Percentiles rank a stretch among this genome's conserved stretches.
Evolutionary conservation across 2,888 invertebrate genomes (phyloP).

Genomic region (Ichneumon xanthorius): DNA sequence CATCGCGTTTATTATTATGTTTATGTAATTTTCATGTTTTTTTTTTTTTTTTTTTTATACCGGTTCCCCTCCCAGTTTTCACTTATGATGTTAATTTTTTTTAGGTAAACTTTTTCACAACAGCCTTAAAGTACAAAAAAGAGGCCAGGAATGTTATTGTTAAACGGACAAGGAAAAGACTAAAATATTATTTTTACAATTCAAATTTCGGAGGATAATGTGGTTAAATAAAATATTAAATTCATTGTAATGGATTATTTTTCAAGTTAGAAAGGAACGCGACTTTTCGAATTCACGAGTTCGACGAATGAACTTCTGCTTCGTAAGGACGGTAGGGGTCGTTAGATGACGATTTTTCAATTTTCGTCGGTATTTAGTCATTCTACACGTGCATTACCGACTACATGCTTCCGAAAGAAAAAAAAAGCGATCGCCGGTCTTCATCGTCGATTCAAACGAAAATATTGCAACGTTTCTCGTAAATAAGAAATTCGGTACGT

Average conservation of each 20-base stretch:
- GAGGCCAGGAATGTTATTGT: too few species aligned
- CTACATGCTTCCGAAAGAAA: neutral
- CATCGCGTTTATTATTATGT: too few species aligned
- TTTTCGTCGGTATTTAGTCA: neutral
- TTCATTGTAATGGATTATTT: neutral
- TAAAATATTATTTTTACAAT: too few species aligned
- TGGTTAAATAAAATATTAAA: neutral
- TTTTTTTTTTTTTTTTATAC: too few species aligned
- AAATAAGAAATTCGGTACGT: slow-evolving; percentile 6
- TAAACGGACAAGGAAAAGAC: too few species aligned
- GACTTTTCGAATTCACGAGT: neutral
- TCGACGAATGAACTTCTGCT: neutral
- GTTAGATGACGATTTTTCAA: neutral
- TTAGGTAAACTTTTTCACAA: too few species aligned
- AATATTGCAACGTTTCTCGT: slow-evolving; percentile 5
- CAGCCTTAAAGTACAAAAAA: too few species aligned
- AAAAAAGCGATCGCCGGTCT: slow-evolving; percentile 29
- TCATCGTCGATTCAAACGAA: slow-evolving; percentile 29
- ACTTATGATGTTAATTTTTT: too few species aligned
- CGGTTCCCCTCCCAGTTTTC: too few species aligned
- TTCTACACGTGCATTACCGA: neutral
- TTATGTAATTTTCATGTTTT: too few species aligned
- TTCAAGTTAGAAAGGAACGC: neutral
- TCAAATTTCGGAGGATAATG: too few species aligned
- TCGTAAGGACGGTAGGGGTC: neutral